Conservation (phyloP, 92 coral and sea anemone genomes). For the Heteractis magnifica region DNA sequence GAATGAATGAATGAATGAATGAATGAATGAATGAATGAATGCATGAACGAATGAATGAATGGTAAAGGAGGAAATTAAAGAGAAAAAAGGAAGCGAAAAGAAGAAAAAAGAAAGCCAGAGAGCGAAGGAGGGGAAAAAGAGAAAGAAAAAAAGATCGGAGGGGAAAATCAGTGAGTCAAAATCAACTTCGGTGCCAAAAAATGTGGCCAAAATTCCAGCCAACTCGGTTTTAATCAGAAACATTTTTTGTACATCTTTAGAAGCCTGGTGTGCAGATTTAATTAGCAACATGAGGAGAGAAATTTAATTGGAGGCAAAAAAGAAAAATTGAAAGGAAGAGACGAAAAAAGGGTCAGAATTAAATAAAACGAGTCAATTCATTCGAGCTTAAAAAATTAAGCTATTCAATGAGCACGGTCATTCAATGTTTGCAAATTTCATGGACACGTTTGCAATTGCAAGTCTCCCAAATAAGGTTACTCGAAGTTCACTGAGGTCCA, state of each 20-base stretch:
- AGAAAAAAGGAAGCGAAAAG: not conserved
- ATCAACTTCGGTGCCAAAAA: no score
- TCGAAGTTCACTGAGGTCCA: slow-evolving; percentile 1
- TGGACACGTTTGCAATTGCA: not conserved
- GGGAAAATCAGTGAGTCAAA: not conserved
- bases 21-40: no score
- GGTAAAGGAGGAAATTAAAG: not conserved
- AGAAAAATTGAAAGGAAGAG: not conserved
- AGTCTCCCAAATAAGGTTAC: slow-evolving; percentile 13
- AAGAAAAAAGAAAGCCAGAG: not conserved
- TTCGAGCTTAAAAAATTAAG: no score
- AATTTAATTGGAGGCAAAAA: no score
- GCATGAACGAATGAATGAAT: not conserved
- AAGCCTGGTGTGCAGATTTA: no score
- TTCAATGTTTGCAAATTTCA: not conserved
- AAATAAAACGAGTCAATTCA: no score
- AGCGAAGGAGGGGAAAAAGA: not conserved
- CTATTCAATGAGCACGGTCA: not conserved
- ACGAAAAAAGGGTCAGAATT: no score
- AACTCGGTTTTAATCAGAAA: no score
- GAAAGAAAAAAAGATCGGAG: not conserved
- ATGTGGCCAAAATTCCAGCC: no score
- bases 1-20: no score
- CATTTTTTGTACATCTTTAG: no score
- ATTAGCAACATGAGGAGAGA: no score